Evolutionary conservation across 2,888 invertebrate genomes (phyloP).

Genomic region (Lithosia quadra): DNA sequence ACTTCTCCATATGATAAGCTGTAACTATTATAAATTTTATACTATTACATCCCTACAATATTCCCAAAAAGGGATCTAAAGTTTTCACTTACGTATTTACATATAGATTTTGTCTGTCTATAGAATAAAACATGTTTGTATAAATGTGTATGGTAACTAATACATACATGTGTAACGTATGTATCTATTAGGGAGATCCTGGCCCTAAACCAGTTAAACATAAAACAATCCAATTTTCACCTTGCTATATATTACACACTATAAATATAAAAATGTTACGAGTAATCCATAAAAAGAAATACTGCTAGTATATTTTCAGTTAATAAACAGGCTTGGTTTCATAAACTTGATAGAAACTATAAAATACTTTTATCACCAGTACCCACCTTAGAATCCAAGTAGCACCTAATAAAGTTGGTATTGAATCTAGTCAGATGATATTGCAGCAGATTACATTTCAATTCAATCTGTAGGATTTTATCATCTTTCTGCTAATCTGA

Average conservation of each 20-base stretch:
- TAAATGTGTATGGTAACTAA: too few species aligned
- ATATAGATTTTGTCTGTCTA: too few species aligned
- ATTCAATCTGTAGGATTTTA: not conserved
- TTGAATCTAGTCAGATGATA: constrained; percentile 18
- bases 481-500: not conserved
- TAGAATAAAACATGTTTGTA: too few species aligned
- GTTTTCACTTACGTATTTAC: too few species aligned
- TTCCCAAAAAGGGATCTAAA: too few species aligned
- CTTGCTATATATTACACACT: constrained; percentile 15
- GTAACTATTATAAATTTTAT: too few species aligned
- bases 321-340: constrained; percentile 39
- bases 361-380: constrained; percentile 47
- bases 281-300: constrained; percentile 20
- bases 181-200: too few species aligned
- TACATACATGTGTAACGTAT: too few species aligned
- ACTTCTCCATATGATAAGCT: too few species aligned
- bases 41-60: too few species aligned
- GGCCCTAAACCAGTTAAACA: not conserved
- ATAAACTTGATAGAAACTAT: constrained; percentile 44
- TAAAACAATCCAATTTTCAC: constrained; percentile 20
- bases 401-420: constrained; percentile 16
- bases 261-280: constrained; percentile 27
- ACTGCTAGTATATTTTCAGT: constrained; percentile 18
- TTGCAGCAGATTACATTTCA: constrained; percentile 11
- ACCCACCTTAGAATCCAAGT: constrained; percentile 29